Percentiles rank a stretch among this genome's conserved stretches.
Conservation (phyloP, 92 coral and sea anemone genomes). For the Galaxea fascicularis region DNA sequence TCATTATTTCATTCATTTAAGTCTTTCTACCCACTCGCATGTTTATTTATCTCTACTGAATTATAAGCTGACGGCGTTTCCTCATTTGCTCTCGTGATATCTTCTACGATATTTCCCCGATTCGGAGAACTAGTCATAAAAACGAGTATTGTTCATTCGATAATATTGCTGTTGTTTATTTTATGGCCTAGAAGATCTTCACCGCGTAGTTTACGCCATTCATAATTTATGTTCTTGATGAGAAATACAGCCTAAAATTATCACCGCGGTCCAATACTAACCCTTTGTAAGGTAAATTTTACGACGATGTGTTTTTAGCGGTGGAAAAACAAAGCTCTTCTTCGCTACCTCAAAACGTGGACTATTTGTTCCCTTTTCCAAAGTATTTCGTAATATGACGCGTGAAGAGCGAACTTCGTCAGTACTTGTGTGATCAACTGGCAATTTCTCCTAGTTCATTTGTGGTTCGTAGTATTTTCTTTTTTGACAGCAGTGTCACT, state of each 20-base stretch:
- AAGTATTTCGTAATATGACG: conserved; percentile 31
- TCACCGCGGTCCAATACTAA: conserved; percentile 31
- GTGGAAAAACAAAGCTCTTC: neutral
- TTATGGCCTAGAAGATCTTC: conserved; percentile 4
- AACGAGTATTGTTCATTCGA: conserved; percentile 16
- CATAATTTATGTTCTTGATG: conserved; percentile 49
- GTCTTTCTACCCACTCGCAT: neutral
- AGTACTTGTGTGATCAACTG: conserved; percentile 55
- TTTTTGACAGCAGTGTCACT: conserved; percentile 62
- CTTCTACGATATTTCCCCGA: neutral
- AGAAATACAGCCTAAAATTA: conserved; percentile 52
- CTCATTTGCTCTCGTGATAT: neutral
- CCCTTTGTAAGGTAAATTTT: neutral
- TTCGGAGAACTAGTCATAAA: conserved; percentile 7
- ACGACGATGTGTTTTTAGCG: neutral
- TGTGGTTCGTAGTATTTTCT: conserved; percentile 57
- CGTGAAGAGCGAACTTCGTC: neutral
- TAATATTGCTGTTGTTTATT: conserved; percentile 52
- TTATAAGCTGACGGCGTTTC: neutral
- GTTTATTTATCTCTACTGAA: neutral
- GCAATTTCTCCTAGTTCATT: conserved; percentile 77
- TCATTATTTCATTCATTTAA: conserved; percentile 19
- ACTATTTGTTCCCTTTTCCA: neutral
- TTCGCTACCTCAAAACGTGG: neutral
- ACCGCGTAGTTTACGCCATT: conserved; percentile 40